A percentile compares a stretch with the other conserved stretches of the same genome.
phyloP scores from a whole-genome alignment of 1,140 invertebrate genomes.

The Drosophila micromelanica region DNA sequence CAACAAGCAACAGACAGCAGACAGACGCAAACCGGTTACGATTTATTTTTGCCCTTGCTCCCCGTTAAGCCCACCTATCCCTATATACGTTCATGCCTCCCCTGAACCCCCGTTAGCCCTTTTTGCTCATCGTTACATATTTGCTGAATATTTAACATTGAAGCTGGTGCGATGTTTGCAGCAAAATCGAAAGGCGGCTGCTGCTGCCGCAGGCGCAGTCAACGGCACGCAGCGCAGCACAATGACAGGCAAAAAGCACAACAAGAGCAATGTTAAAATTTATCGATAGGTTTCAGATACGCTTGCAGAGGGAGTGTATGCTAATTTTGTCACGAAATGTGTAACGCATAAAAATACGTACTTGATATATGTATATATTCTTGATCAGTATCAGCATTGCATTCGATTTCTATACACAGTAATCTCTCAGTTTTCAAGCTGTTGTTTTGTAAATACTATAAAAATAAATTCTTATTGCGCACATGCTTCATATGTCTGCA shows the following conservation, averaged over 20 bases:
- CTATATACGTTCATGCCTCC: conserved; percentile 7
- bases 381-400: too few species aligned
- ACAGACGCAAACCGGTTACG: conserved; percentile 74
- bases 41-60: conserved; percentile 73
- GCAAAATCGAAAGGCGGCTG: conserved; percentile 25
- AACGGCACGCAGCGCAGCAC: conserved; percentile 17
- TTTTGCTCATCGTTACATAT: conserved; percentile 59
- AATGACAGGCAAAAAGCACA: conserved; percentile 34
- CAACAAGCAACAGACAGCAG: conserved; percentile 62
- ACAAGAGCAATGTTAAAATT: neutral
- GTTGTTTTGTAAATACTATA: too few species aligned
- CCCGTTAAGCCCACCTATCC: conserved; percentile 17
- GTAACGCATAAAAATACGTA: too few species aligned
- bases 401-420: too few species aligned
- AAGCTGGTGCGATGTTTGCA: conserved; percentile 25
- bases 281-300: neutral
- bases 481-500: too few species aligned
- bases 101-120: conserved; percentile 24
- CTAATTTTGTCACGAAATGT: too few species aligned
- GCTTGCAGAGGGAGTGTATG: too few species aligned
- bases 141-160: conserved; percentile 68
- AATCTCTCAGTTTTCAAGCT: too few species aligned
- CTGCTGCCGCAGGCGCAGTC: conserved; percentile 9
- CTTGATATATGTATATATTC: too few species aligned
- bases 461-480: too few species aligned